These are phyloP conservation scores for Liparis tanakae DNA, from an alignment of 2,797 vertebrate genomes.

Conservation along the genomic window DNA sequence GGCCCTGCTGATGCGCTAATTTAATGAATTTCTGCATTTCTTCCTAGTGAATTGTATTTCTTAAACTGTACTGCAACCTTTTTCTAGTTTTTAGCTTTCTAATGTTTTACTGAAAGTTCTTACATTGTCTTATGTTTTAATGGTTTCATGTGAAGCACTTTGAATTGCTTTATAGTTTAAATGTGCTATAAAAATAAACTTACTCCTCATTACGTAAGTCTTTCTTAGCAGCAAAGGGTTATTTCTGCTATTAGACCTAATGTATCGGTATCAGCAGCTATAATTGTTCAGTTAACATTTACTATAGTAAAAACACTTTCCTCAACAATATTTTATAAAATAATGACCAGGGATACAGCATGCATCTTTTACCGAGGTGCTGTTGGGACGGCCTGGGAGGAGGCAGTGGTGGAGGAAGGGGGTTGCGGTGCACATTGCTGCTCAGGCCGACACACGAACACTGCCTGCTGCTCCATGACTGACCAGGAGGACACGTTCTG, in stretches of 20 bases:
- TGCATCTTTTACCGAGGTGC: conserved; percentile 55
- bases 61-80: too few species aligned
- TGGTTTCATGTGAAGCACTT: too few species aligned
- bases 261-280: background rate
- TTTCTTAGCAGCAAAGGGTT: background rate
- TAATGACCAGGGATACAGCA: background rate
- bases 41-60: too few species aligned
- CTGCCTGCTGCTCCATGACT: conserved; percentile 65
- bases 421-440: conserved; percentile 31
- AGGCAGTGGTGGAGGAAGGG: conserved; percentile 39
- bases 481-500: conserved; percentile 63
- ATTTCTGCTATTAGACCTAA: background rate
- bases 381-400: conserved; percentile 52
- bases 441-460: conserved; percentile 59
- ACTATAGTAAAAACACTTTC: background rate
- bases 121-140: too few species aligned
- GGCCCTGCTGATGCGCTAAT: too few species aligned
- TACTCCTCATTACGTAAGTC: conserved; percentile 8
- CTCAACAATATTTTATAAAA: background rate
- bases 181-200: too few species aligned
- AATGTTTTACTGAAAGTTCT: too few species aligned
- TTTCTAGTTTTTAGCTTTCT: too few species aligned
- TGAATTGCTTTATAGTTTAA: too few species aligned
- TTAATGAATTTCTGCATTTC: too few species aligned
- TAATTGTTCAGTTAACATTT: background rate